Evolutionary conservation across 2,797 vertebrate species (phyloP).

Genomic region (Champsocephalus gunnari): DNA sequence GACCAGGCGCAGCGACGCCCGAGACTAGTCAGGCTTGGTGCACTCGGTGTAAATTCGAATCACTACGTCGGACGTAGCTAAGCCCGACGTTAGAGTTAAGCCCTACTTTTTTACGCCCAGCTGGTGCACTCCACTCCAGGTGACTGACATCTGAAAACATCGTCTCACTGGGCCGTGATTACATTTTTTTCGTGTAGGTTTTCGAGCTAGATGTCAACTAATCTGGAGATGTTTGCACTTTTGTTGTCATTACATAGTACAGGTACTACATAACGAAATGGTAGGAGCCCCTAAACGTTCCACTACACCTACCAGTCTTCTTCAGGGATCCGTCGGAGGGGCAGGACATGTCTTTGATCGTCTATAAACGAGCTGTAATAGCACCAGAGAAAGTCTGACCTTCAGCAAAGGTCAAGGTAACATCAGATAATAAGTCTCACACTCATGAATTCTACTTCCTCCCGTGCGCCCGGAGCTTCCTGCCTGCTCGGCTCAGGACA

Average conservation of each 20-base stretch:
- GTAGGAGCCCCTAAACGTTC: too few species aligned
- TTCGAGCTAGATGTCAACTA: background rate
- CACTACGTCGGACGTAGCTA: too few species aligned
- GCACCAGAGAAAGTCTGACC: background rate
- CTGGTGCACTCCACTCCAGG: too few species aligned
- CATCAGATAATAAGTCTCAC: constrained; percentile 48
- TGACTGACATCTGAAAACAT: background rate
- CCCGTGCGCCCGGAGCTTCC: constrained; percentile 29
- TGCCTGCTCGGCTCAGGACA: constrained; percentile 15
- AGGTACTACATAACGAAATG: too few species aligned
- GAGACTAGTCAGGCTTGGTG: too few species aligned
- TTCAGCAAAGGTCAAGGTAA: constrained; percentile 27
- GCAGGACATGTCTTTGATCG: background rate
- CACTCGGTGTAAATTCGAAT: too few species aligned
- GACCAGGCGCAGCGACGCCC: too few species aligned
- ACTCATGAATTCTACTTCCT: constrained; percentile 41
- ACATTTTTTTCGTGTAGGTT: too few species aligned
- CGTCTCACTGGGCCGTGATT: background rate
- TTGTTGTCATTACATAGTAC: too few species aligned
- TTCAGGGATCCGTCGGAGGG: background rate
- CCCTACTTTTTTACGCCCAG: too few species aligned
- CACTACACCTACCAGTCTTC: background rate
- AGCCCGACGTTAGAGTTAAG: too few species aligned
- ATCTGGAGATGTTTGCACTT: too few species aligned
- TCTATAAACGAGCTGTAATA: background rate